A percentile compares a stretch with the other conserved stretches of the same genome.
Conservation (phyloP, 2,113 vertebrate genomes). For the Pheucticus melanocephalus region DNA sequence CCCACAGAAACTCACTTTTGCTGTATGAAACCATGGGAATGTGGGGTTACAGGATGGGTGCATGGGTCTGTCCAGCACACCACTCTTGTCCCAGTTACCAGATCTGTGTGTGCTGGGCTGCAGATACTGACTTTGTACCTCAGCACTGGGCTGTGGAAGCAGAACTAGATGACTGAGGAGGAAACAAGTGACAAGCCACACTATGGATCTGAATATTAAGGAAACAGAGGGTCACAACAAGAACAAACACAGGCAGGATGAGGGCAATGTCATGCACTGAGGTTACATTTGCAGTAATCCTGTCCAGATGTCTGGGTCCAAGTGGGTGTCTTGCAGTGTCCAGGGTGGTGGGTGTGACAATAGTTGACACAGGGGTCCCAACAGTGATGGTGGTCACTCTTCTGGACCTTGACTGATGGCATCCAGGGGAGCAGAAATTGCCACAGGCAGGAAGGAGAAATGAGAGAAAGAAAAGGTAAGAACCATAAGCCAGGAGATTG, state of each 20-base stretch:
- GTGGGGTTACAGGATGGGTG: not conserved
- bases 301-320: constrained; percentile 85
- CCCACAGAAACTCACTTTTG: not conserved
- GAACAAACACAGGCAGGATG: not conserved
- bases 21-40: not conserved
- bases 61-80: not conserved
- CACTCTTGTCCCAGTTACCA: not conserved
- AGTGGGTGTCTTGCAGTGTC: constrained; percentile 83
- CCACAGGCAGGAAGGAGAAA: not conserved
- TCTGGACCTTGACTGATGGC: constrained; percentile 90
- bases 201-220: not conserved
- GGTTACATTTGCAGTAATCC: constrained; percentile 90
- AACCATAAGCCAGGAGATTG: not conserved
- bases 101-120: not conserved
- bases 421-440: not conserved
- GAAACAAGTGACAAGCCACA: not conserved
- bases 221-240: not conserved
- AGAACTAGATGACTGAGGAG: not conserved
- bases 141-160: not conserved
- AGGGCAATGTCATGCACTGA: not conserved
- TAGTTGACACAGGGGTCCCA: constrained; percentile 91
- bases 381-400: constrained; percentile 86
- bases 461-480: not conserved
- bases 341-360: constrained; percentile 84
- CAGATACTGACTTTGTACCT: not conserved